Evolutionary conservation across 2,888 invertebrate genomes (phyloP).

Genomic region (Heliconius sara): DNA sequence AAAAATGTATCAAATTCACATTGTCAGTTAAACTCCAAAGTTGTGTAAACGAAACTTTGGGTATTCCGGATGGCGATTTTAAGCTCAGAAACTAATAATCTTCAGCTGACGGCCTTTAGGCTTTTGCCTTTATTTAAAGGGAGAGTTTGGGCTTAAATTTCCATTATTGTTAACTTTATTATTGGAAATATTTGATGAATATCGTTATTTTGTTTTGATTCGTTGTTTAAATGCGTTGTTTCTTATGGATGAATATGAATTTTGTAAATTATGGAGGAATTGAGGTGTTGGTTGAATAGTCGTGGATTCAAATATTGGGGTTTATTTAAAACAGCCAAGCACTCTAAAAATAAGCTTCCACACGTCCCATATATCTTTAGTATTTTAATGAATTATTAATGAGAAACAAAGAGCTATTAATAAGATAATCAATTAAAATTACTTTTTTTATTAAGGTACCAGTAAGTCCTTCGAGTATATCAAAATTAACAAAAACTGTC

Average conservation of each 20-base stretch:
- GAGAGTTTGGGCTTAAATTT: background rate
- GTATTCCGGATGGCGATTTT: conserved; percentile 33
- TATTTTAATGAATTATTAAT: too few relatives aligned
- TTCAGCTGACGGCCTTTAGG: conserved; percentile 29
- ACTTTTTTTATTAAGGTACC: too few relatives aligned
- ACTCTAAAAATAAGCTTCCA: too few relatives aligned
- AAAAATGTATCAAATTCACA: conserved; percentile 33
- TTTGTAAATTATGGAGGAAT: too few relatives aligned
- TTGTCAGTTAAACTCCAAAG: conserved; percentile 32
- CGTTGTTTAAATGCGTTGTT: background rate
- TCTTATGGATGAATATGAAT: background rate
- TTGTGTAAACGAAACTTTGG: conserved; percentile 35
- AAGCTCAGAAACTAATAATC: conserved; percentile 39
- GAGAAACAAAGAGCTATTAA: too few relatives aligned
- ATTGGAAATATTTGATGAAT: background rate
- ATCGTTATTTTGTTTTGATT: background rate
- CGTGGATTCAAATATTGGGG: background rate
- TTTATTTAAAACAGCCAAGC: background rate
- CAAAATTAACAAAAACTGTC: too few relatives aligned
- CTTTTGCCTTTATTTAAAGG: conserved; percentile 25
- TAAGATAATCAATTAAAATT: too few relatives aligned
- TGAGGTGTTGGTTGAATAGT: background rate
- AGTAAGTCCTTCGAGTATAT: too few relatives aligned
- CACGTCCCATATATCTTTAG: too few relatives aligned
- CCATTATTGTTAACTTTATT: conserved; percentile 15